These are phyloP conservation scores for Netelia virgata DNA, from an alignment of 2,888 invertebrate genomes.

Conservation along the genomic window DNA sequence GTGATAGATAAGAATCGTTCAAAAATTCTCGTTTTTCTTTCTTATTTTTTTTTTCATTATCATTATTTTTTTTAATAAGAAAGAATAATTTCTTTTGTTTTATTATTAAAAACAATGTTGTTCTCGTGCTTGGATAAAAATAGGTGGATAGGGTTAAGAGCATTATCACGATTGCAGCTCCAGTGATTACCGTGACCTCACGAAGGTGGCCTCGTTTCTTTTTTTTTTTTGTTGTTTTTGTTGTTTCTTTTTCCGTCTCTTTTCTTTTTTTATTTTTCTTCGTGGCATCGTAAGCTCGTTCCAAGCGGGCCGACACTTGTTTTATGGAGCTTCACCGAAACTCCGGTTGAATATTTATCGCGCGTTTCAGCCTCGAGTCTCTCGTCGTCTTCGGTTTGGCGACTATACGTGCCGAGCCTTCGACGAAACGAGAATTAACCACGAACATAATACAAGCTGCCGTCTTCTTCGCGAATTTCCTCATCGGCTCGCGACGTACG, in stretches of 20 bases:
- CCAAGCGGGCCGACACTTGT: not conserved
- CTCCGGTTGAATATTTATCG: constrained; percentile 45
- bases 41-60: no score
- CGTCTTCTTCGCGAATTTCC: not conserved
- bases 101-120: no score
- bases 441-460: not conserved
- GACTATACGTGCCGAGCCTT: constrained; percentile 43
- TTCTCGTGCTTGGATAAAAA: no score
- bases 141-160: no score
- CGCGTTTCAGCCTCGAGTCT: constrained; percentile 25
- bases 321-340: constrained; percentile 22
- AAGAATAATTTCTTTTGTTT: no score
- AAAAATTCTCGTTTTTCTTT: no score
- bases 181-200: not conserved
- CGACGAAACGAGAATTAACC: constrained; percentile 25
- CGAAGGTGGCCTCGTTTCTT: not conserved
- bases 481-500: not conserved
- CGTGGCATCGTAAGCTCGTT: not conserved
- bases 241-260: not conserved
- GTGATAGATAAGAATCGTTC: no score
- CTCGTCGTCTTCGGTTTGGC: constrained; percentile 27
- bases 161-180: not conserved
- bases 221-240: not conserved
- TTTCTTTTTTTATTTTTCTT: not conserved
- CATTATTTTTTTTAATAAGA: no score